Percentiles rank a stretch among this genome's conserved stretches.
These are phyloP conservation scores for Capreolus pygargus DNA, from an alignment of 2,113 vertebrate species.

Conservation along the genomic window DNA sequence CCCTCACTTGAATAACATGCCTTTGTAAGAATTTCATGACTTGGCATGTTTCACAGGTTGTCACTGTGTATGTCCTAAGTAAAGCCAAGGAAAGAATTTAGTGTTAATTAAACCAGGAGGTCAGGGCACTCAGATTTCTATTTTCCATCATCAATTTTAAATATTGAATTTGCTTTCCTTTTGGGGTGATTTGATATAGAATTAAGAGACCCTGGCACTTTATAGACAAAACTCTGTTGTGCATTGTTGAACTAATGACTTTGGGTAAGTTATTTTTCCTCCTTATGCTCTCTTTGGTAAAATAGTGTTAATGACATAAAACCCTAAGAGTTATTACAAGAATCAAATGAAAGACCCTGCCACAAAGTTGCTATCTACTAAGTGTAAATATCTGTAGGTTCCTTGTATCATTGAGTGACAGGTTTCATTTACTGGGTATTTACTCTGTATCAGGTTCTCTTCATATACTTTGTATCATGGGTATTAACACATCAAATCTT, in stretches of 20 bases:
- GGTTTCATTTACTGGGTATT: background rate
- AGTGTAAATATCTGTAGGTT: background rate
- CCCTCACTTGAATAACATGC: background rate
- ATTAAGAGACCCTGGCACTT: background rate
- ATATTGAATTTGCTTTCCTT: background rate
- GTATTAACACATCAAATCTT: background rate
- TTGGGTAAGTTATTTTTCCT: background rate
- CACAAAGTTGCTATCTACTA: background rate
- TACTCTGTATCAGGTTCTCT: background rate
- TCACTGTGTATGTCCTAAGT: background rate
- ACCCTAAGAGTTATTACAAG: background rate
- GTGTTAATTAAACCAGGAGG: background rate
- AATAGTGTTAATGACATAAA: background rate
- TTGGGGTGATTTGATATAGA: background rate
- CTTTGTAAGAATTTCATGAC: constrained; percentile 12
- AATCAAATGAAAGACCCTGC: background rate
- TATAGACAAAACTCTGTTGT: background rate
- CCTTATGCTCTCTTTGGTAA: background rate
- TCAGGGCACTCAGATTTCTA: background rate
- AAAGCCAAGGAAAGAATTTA: constrained; percentile 19
- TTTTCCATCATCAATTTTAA: constrained; percentile 3
- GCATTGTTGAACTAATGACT: background rate
- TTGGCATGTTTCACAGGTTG: constrained; percentile 12
- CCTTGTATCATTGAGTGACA: background rate
- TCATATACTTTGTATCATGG: background rate